phyloP scores from a whole-genome alignment of 2,888 invertebrate genomes.

The Onchidella celtica region DNA sequence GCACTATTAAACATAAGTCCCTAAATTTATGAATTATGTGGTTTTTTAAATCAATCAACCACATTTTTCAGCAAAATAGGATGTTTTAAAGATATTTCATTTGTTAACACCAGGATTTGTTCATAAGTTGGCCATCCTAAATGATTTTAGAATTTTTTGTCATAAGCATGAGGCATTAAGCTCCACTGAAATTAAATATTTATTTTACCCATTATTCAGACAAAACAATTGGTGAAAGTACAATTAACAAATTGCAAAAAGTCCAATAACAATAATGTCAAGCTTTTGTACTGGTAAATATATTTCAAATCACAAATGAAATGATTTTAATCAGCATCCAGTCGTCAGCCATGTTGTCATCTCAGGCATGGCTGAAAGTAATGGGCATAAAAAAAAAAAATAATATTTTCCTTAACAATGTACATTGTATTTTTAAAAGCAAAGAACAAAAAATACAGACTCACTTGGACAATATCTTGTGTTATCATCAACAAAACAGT shows the following conservation, averaged over 20 bases:
- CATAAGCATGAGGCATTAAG: too few species aligned
- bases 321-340: background rate
- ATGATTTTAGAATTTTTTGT: background rate
- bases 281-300: background rate
- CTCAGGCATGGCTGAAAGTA: background rate
- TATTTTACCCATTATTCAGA: background rate
- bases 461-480: background rate
- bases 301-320: background rate
- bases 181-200: background rate
- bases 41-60: background rate
- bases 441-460: background rate
- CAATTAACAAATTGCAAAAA: background rate
- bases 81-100: background rate
- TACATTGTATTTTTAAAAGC: background rate
- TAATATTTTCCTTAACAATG: background rate
- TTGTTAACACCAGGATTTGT: background rate
- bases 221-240: background rate
- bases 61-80: background rate
- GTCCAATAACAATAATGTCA: background rate
- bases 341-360: background rate
- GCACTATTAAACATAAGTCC: background rate
- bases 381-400: background rate
- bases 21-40: background rate
- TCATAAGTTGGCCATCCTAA: background rate
- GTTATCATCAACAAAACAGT: background rate